phyloP scores from a whole-genome alignment of 1,140 invertebrate genomes.

The Pteromalus puparum region DNA sequence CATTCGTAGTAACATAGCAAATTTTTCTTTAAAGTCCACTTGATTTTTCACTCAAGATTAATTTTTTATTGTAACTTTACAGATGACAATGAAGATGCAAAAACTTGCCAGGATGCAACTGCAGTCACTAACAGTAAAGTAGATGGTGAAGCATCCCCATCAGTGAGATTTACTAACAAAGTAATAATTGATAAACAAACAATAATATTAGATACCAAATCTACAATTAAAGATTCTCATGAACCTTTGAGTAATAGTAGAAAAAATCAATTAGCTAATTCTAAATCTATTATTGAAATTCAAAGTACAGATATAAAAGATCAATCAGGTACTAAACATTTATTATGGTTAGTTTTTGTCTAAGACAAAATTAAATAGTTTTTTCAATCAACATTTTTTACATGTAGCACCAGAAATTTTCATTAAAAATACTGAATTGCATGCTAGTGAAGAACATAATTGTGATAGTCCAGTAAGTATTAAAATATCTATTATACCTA shows the following conservation, averaged over 20 bases:
- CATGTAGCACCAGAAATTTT: conserved; percentile 60
- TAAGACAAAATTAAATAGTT: conserved; percentile 22
- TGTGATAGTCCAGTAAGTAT: conserved; percentile 61
- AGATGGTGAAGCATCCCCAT: conserved; percentile 63
- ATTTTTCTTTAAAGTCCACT: not conserved
- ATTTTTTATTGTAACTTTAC: conserved; percentile 16
- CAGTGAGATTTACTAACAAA: conserved; percentile 72
- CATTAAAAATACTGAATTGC: conserved; percentile 60
- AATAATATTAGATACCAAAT: conserved; percentile 6
- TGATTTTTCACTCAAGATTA: not conserved
- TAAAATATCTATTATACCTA: conserved; percentile 11
- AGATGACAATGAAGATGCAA: conserved; percentile 67
- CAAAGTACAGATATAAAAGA: conserved; percentile 40
- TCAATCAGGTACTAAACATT: conserved; percentile 45
- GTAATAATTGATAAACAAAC: conserved; percentile 65
- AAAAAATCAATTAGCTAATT: conserved; percentile 1
- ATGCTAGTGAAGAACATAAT: conserved; percentile 60
- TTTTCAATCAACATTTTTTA: conserved; percentile 61
- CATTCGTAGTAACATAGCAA: conserved; percentile 56
- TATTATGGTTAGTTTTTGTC: conserved; percentile 9
- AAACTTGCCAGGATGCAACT: conserved; percentile 69
- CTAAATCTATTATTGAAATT: conserved; percentile 20
- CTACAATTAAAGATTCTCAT: not conserved
- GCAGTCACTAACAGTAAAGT: conserved; percentile 33
- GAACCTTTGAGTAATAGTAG: not conserved